These are phyloP conservation scores for Leptinotarsa haldemani DNA, from an alignment of 2,888 invertebrate genomes.

Conservation along the genomic window DNA sequence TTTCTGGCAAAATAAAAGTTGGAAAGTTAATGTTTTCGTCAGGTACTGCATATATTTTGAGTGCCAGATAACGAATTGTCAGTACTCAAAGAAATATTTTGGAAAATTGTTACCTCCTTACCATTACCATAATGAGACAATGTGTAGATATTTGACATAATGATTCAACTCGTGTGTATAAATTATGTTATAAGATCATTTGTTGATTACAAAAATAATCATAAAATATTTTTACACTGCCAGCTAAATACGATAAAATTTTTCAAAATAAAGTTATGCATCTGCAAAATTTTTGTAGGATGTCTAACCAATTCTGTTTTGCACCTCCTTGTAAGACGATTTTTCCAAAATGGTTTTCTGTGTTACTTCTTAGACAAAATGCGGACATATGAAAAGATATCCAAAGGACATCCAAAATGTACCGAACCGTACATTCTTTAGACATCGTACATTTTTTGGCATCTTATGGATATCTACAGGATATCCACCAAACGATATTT, in stretches of 20 bases:
- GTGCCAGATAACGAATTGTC: neutral
- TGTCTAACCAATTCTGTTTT: neutral
- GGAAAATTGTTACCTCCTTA: slow-evolving; percentile 19
- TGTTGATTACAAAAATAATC: neutral
- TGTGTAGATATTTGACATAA: neutral
- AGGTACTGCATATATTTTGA: neutral
- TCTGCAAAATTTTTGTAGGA: neutral
- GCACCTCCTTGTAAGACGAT: neutral
- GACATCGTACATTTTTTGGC: too few relatives aligned
- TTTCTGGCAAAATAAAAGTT: slow-evolving; percentile 23
- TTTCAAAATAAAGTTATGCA: slow-evolving; percentile 17
- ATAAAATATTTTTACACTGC: slow-evolving; percentile 38
- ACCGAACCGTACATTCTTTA: too few relatives aligned
- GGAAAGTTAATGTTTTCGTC: neutral
- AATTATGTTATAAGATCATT: neutral
- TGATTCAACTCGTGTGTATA: neutral
- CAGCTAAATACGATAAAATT: slow-evolving; percentile 28
- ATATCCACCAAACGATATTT: too few relatives aligned
- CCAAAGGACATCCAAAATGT: too few relatives aligned
- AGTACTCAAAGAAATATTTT: slow-evolving; percentile 12
- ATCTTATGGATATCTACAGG: too few relatives aligned
- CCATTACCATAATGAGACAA: neutral
- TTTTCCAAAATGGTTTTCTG: neutral
- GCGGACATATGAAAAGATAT: too few relatives aligned
- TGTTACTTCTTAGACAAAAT: too few relatives aligned